A percentile compares a stretch with the other conserved stretches of the same genome.
Evolutionary conservation across 2,888 invertebrate genomes (phyloP).

Genomic region (Aleiodes testaceus): DNA sequence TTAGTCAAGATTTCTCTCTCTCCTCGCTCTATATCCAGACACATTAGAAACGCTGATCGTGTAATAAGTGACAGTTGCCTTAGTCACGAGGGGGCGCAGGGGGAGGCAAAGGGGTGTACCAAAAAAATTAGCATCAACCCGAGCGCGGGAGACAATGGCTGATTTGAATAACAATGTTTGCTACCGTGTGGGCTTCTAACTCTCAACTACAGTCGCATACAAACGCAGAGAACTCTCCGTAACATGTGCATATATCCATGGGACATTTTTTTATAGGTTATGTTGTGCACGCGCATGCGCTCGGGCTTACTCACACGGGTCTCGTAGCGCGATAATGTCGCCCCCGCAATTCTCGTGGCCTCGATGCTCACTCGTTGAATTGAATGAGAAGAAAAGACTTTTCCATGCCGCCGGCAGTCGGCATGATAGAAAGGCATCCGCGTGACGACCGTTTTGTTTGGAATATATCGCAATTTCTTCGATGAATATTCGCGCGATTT

Average conservation of each 20-base stretch:
- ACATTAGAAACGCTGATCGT: slow-evolving; percentile 68
- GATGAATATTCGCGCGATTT: no score
- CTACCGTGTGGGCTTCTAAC: slow-evolving; percentile 72
- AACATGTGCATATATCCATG: neutral
- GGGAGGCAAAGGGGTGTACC: slow-evolving; percentile 51
- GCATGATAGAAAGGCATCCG: slow-evolving; percentile 31
- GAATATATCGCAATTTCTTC: no score
- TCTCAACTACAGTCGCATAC: slow-evolving; percentile 55
- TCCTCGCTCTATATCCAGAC: slow-evolving; percentile 67
- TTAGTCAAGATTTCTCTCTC: slow-evolving; percentile 7
- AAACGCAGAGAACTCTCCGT: neutral
- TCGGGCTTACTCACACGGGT: slow-evolving; percentile 22
- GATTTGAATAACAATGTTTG: slow-evolving; percentile 72
- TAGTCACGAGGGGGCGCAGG: neutral
- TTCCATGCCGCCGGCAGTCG: slow-evolving; percentile 30
- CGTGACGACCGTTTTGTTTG: slow-evolving; percentile 26
- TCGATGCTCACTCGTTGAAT: slow-evolving; percentile 48
- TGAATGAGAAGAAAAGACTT: slow-evolving; percentile 21
- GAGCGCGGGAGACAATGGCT: slow-evolving; percentile 67
- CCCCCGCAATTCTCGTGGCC: slow-evolving; percentile 57
- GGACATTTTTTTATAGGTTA: slow-evolving; percentile 23
- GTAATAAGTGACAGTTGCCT: slow-evolving; percentile 60
- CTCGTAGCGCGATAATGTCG: slow-evolving; percentile 49
- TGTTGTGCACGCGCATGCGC: slow-evolving; percentile 30
- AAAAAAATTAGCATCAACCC: slow-evolving; percentile 65